Base-by-base conservation (phyloP, 2,888 invertebrate species). In the Caenorhabditis zanzibari region DNA sequence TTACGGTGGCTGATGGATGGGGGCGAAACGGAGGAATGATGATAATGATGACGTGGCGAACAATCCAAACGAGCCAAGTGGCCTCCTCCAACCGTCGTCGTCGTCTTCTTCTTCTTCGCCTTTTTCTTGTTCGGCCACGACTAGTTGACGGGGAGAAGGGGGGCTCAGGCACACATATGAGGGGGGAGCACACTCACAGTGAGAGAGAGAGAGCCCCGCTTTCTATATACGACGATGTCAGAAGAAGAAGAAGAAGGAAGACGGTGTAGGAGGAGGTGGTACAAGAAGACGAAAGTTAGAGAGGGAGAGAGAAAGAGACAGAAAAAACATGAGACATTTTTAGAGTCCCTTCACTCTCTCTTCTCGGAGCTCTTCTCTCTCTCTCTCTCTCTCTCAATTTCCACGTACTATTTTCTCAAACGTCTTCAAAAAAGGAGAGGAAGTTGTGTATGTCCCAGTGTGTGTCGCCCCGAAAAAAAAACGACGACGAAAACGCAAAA, bases 101-200 rank as follows among this genome's bases (percentile, higher is more conserved):
- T 32, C 32, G 32, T 32, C 32, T 32, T 32, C 32, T 4, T 32
- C 24, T 26, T 26, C 56, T 56, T 24, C 56, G 9, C 14, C 56
- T 59, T 22, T 38, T 35, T 59, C 61, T 61, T 61, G 35, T 61
- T 22, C 61, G 49, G 61, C 74, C 49, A 81, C 73, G 72, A 79
- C 72, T 66, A 76, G 71, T 72, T 69, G 72, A 58, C 63, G 81
- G 75, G 59, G 19, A 14, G 44, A 14, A 12, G 44, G 47, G 47
- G 52, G 64, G 71, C 71, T 76, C 76, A 73, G 69, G 69, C 69
- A 63, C 74, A 74, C 69, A 73, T 74, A 73, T 75, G 74, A 75
- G n/a, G 47, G 19, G 19, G 47, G 74, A 66, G 66, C 75, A 75
- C 75, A 75, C 66, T 58, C 66, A 44, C n/a, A 44, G 19, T 19